Percentiles rank a stretch among this genome's conserved stretches.
phyloP scores from a whole-genome alignment of 2,113 vertebrate species.

The Pithys albifrons region DNA sequence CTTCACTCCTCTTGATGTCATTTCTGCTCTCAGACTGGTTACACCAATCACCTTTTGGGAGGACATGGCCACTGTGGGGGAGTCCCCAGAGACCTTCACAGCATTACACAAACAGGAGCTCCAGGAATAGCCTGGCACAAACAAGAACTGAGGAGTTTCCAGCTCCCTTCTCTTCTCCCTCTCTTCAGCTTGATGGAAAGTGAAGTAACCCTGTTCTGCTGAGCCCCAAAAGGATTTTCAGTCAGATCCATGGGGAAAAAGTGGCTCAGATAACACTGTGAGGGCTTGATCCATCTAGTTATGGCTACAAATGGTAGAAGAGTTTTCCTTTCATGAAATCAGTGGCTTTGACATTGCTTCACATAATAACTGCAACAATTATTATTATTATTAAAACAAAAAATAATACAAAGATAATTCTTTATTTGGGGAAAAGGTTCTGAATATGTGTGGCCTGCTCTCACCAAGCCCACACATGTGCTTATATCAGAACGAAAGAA shows the following conservation, averaged over 20 bases:
- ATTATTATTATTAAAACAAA: neutral
- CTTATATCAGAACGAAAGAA: neutral
- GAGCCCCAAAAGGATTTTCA: neutral
- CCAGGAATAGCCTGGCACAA: neutral
- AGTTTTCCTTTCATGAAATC: neutral
- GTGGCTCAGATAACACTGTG: neutral
- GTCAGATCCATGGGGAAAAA: neutral
- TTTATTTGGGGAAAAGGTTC: neutral
- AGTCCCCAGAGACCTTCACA: neutral
- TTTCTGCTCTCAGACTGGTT: neutral
- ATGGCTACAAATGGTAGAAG: neutral
- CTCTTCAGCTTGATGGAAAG: neutral
- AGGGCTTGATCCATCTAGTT: neutral
- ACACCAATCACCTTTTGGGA: neutral
- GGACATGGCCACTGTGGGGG: accelerated
- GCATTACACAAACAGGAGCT: neutral
- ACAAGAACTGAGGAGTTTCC: neutral
- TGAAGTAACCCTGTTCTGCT: neutral
- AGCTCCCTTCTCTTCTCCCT: neutral
- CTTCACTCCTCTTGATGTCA: neutral
- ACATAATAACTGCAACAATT: neutral
- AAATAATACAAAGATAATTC: neutral
- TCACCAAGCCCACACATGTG: neutral
- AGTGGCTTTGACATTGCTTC: neutral
- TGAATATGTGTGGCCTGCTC: neutral